Evolutionary conservation across 2,797 vertebrate genomes (phyloP).

Genomic region (Novumbra hubbsi): DNA sequence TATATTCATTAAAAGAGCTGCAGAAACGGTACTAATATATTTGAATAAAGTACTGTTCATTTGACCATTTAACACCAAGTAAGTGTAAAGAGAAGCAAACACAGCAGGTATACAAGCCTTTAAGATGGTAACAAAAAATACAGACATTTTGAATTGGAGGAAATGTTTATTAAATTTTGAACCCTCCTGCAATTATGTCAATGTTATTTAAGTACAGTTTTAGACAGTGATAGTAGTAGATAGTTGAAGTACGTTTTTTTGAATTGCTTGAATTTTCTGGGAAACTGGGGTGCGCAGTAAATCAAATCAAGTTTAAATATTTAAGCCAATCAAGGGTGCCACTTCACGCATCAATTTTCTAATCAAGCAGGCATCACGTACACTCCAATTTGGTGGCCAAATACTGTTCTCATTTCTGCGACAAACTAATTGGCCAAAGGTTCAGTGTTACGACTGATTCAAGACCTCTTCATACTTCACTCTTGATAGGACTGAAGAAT

Average conservation of each 20-base stretch:
- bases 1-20: no score
- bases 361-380: slow-evolving; percentile 4
- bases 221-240: slow-evolving; percentile 43
- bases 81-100: neutral
- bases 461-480: slow-evolving; percentile 1
- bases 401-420: neutral
- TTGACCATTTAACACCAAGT: neutral
- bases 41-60: no score
- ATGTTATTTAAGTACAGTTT: slow-evolving; percentile 55
- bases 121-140: neutral
- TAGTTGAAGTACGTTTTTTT: slow-evolving; percentile 16
- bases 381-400: neutral
- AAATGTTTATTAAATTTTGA: slow-evolving; percentile 65
- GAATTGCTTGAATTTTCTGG: slow-evolving; percentile 15
- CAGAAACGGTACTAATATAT: no score
- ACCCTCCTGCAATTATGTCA: slow-evolving; percentile 53
- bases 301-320: slow-evolving; percentile 15
- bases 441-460: neutral
- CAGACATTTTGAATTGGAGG: slow-evolving; percentile 46
- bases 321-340: slow-evolving; percentile 13
- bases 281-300: slow-evolving; percentile 11
- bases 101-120: no score
- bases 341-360: slow-evolving; percentile 16
- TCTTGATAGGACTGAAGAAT: neutral
- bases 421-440: slow-evolving; percentile 9